Conservation (phyloP, 37 sponge, comb jelly and placozoan species). For the Agelas oroides region DNA sequence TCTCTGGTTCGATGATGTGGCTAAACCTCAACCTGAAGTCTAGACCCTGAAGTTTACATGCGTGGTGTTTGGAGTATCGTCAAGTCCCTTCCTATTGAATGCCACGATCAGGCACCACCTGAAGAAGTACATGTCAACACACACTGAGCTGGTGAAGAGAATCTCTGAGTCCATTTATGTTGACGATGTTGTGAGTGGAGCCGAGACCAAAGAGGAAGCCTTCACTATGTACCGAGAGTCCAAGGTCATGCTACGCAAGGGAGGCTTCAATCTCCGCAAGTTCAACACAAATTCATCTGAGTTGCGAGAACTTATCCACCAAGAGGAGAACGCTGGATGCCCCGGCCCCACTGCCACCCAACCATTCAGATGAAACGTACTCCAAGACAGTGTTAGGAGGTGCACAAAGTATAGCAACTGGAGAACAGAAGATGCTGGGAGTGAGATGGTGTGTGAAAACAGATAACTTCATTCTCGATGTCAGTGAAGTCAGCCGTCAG, state of each 20-base stretch:
- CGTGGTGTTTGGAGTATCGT: conserved; percentile 40
- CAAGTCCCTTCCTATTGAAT: conserved; percentile 33
- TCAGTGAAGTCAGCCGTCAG: neutral
- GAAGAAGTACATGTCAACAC: conserved; percentile 11
- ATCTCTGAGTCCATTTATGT: conserved; percentile 41
- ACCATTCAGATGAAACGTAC: conserved; percentile 10
- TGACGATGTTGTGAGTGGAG: conserved; percentile 37
- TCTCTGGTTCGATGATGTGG: conserved; percentile 28
- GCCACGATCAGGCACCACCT: conserved; percentile 28
- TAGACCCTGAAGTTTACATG: conserved; percentile 15
- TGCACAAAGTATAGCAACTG: neutral
- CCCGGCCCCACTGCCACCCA: neutral
- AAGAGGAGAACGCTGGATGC: neutral
- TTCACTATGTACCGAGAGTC: conserved; percentile 11
- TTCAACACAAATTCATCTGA: conserved; percentile 10
- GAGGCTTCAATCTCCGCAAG: conserved; percentile 43
- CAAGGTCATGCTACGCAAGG: neutral
- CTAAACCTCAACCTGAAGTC: conserved; percentile 1
- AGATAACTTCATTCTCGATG: neutral
- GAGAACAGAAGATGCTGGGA: conserved; percentile 17
- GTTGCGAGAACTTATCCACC: neutral
- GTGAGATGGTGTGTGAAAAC: neutral
- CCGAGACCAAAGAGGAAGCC: conserved; percentile 31
- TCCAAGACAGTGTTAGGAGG: neutral
- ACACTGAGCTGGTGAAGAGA: conserved; percentile 7